phyloP scores from a whole-genome alignment of 2,113 vertebrate genomes.

The Heptranchias perlo region DNA sequence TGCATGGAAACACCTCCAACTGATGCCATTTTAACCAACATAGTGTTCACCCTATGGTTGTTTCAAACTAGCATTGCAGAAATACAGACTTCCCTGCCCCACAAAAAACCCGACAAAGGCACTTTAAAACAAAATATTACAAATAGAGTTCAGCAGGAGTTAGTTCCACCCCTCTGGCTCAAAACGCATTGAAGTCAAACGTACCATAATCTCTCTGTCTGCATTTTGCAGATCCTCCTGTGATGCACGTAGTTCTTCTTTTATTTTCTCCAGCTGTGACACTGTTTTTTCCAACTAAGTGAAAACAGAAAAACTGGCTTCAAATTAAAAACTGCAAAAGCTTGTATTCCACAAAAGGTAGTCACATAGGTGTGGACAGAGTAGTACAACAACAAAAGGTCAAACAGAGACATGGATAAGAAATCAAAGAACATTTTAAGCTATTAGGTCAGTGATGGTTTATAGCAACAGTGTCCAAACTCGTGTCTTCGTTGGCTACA shows the following conservation, averaged over 20 bases:
- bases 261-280: slow-evolving; percentile 61
- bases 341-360: neutral
- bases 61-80: neutral
- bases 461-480: neutral
- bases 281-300: slow-evolving; percentile 69
- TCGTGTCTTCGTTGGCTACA: neutral
- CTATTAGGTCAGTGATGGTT: neutral
- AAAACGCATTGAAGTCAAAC: neutral
- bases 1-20: neutral
- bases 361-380: neutral
- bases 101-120: neutral
- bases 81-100: neutral
- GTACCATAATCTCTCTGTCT: slow-evolving; percentile 81
- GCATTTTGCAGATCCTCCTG: slow-evolving; percentile 78
- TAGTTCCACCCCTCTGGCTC: neutral
- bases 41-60: neutral
- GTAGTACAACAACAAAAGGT: neutral
- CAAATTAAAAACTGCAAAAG: neutral
- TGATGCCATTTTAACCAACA: neutral
- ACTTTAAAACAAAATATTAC: neutral
- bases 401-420: neutral
- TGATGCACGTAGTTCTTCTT: slow-evolving; percentile 72
- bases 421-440: neutral
- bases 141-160: neutral
- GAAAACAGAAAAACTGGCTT: neutral